Evolutionary conservation across 2,888 invertebrate genomes (phyloP).

Genomic region (Patella ulyssiponensis): DNA sequence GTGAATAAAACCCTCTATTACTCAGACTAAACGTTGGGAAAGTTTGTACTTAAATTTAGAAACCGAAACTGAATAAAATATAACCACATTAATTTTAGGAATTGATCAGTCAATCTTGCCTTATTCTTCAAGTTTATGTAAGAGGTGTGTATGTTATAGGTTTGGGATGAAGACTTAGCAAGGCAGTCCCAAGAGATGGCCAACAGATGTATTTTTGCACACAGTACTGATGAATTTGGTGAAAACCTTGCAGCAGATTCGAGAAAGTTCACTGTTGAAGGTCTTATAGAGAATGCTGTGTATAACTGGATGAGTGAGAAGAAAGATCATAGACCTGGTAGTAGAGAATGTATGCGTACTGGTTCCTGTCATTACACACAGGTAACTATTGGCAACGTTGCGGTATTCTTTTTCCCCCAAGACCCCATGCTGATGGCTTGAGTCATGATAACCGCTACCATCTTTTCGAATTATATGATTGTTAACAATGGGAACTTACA

Average conservation of each 20-base stretch:
- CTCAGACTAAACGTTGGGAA: too few species aligned
- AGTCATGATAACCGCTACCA: too few species aligned
- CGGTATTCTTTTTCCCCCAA: too few species aligned
- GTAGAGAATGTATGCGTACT: neutral
- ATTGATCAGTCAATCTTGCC: too few species aligned
- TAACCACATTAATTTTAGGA: too few species aligned
- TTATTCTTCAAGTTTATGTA: too few species aligned
- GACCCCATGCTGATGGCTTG: too few species aligned
- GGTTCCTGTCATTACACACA: constrained; percentile 8
- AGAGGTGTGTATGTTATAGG: neutral
- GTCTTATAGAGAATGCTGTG: neutral
- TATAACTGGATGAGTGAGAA: neutral
- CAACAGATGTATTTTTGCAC: neutral
- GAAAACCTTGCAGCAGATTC: neutral
- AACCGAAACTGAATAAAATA: too few species aligned
- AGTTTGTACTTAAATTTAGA: too few species aligned
- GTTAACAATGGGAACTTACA: too few species aligned
- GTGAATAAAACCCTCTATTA: too few species aligned
- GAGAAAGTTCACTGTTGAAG: neutral
- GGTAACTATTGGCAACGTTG: neutral
- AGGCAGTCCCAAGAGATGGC: constrained; percentile 1
- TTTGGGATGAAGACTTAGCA: neutral
- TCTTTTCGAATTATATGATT: too few species aligned
- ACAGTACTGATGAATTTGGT: neutral
- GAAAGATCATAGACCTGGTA: neutral